Percentiles rank a stretch among this genome's conserved stretches.
Evolutionary conservation across 2,888 invertebrate genomes (phyloP).

Genomic region (Zygaena filipendulae): DNA sequence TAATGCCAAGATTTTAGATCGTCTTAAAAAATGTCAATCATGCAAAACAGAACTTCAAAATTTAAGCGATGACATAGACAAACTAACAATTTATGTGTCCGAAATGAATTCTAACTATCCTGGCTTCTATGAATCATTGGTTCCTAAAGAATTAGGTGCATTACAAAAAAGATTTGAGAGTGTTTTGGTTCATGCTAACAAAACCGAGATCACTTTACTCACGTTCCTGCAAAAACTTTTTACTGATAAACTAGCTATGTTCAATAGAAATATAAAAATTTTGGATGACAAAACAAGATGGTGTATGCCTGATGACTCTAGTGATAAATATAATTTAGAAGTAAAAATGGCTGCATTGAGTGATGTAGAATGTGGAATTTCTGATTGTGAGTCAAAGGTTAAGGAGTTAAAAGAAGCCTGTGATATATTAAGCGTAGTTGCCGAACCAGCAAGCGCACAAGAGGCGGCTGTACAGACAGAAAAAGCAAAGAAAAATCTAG

Average conservation of each 20-base stretch:
- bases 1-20: conserved; percentile 82
- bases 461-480: conserved; percentile 76
- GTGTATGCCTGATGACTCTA: conserved; percentile 90
- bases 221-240: conserved; percentile 89
- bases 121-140: conserved; percentile 78
- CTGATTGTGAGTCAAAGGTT: conserved; percentile 76
- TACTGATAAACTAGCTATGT: conserved; percentile 83
- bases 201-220: conserved; percentile 81
- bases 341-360: conserved; percentile 85
- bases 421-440: conserved; percentile 76
- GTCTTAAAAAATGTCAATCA: conserved; percentile 79
- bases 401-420: conserved; percentile 77
- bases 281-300: conserved; percentile 90
- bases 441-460: conserved; percentile 75
- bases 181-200: conserved; percentile 80
- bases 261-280: conserved; percentile 82
- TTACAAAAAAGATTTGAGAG: conserved; percentile 87
- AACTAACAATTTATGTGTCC: conserved; percentile 74
- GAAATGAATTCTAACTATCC: conserved; percentile 81
- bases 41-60: conserved; percentile 77
- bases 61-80: conserved; percentile 74
- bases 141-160: conserved; percentile 84
- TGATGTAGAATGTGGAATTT: conserved; percentile 79
- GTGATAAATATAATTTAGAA: conserved; percentile 92
- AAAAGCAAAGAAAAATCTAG: conserved; percentile 76